Conservation (phyloP, 2,888 invertebrate species). For the Hermaeophaga mercurialis region DNA sequence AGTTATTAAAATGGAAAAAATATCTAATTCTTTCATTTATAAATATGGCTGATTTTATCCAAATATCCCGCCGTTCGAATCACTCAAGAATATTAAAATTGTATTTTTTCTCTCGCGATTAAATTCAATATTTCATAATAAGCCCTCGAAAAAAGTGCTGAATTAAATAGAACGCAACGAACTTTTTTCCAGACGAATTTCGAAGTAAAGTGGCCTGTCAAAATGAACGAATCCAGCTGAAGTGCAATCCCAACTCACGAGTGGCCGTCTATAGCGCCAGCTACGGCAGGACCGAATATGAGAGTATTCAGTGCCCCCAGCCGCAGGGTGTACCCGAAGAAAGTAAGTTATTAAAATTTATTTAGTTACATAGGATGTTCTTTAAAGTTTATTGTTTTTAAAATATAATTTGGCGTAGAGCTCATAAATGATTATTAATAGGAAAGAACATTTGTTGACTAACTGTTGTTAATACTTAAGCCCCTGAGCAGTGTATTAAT, state of each 20-base stretch:
- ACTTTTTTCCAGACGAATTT: conserved; percentile 80
- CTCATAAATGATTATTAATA: no score
- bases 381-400: no score
- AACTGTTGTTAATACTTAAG: no score
- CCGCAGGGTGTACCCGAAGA: conserved; percentile 86
- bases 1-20: no score
- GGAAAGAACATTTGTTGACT: no score
- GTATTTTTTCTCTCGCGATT: neutral
- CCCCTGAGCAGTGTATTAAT: no score
- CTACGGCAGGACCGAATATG: conserved; percentile 87
- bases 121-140: conserved; percentile 21
- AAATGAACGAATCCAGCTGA: conserved; percentile 84
- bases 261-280: conserved; percentile 92
- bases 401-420: no score
- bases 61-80: neutral
- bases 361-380: no score
- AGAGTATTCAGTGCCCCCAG: conserved; percentile 85
- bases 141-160: conserved; percentile 21
- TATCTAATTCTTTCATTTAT: no score
- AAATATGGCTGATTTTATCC: neutral
- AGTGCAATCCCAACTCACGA: conserved; percentile 85
- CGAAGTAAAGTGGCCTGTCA: conserved; percentile 93
- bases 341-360: conserved; percentile 77
- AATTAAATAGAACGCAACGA: conserved; percentile 28
- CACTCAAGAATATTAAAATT: conserved; percentile 5